Base-by-base conservation (phyloP, 2,797 vertebrate genomes). In the Taenioides sp. region DNA sequence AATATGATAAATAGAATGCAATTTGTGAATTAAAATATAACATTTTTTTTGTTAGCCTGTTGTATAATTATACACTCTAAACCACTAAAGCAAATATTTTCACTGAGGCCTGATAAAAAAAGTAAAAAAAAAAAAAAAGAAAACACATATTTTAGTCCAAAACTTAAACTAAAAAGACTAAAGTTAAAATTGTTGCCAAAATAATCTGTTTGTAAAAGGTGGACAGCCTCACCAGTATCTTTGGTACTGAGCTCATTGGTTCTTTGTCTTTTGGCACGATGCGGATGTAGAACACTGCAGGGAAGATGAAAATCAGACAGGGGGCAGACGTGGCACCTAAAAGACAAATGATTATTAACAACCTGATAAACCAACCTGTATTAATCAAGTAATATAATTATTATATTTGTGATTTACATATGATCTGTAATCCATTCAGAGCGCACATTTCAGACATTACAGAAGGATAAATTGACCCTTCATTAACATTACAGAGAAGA, bases 291-390 rank as follows among this genome's bases (percentile, higher is more conserved):
- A 99, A 99, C 78, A 97, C 89, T 57, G 97, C 97, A 0, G 98
- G 98, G 85, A 99, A 99, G 91, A 99, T 99, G 92, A 99, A 99
- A 88, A 99, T 99, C 85, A 99, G 96, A 87, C 97, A 99, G 0
- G 98, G 98, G 77, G 98, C 98, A 0, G 97, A 99, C 0, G 98
- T 99, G 75, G 98, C 97, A 86, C 98, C 98, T 99, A 90, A 43
- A 78, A 88, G 2, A 57, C 54, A 23, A 23, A 57, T 1, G 5
- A 52, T 18, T 52, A n/a, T 52, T 7, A 7, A 52, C 18, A 18
- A 52, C 16, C 4, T 18, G 16, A 16, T 14, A 14, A 43, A 43
- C 40, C 40, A 43, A 43, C 14, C 40, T 16, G 40, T 43, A 43
- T 14, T 11, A 40, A 16, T 43, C 40, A 43, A 43, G 14, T 17